These are phyloP conservation scores for Xiphorhynchus erythropygius DNA, from an alignment of 2,797 vertebrate species.

Conservation along the genomic window DNA sequence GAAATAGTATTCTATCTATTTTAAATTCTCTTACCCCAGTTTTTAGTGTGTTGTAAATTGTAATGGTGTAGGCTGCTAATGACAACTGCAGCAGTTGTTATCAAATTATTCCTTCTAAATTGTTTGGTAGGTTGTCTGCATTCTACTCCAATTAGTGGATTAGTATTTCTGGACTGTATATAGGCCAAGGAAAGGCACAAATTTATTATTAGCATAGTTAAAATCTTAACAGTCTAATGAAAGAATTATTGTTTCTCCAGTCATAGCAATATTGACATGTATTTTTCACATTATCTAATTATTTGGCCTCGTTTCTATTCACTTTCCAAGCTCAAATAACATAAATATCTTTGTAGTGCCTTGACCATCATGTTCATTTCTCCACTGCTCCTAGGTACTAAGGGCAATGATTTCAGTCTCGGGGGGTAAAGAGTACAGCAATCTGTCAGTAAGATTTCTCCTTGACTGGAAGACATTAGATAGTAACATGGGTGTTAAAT, in stretches of 20 bases:
- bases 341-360: background rate
- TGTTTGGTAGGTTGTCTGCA: rapidly evolving
- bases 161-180: background rate
- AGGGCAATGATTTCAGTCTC: background rate
- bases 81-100: background rate
- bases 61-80: background rate
- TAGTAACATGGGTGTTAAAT: background rate
- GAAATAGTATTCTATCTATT: background rate
- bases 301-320: background rate
- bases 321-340: background rate
- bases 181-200: background rate
- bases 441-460: rapidly evolving
- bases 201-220: background rate
- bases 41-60: background rate
- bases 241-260: background rate
- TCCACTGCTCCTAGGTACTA: background rate
- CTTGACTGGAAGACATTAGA: background rate
- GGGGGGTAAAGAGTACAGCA: background rate
- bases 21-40: background rate
- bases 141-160: background rate
- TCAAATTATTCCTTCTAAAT: background rate
- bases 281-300: background rate
- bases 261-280: background rate
- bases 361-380: background rate
- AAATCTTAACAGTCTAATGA: background rate